Conservation (phyloP, 2,113 vertebrate genomes). For the Platanista minor region DNA sequence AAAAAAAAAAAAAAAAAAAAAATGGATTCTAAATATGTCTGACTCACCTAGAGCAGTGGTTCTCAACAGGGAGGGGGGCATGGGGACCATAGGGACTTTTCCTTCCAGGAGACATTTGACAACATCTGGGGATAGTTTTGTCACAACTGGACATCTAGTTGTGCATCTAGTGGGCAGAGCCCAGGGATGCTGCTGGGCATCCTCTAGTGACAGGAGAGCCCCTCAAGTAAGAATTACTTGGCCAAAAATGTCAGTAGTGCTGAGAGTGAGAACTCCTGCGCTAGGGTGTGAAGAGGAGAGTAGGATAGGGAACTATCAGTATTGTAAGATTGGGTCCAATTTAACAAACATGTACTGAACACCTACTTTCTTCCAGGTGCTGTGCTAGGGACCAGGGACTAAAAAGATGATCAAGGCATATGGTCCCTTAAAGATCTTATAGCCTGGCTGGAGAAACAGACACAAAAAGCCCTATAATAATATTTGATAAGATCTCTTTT, state of each 20-base stretch:
- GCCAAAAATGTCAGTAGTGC: not conserved
- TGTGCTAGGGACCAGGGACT: not conserved
- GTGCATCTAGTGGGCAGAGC: not conserved
- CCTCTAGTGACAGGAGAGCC: not conserved
- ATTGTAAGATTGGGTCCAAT: not conserved
- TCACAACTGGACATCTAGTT: not conserved
- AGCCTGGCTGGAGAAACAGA: not conserved
- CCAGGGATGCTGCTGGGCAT: not conserved
- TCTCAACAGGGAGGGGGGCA: not conserved
- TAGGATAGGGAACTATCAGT: not conserved
- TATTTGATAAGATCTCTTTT: not conserved
- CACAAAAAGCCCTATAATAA: not conserved
- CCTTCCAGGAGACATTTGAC: not conserved
- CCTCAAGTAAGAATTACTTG: not conserved
- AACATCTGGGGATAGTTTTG: not conserved
- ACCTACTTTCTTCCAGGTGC: not conserved
- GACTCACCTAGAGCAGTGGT: not conserved
- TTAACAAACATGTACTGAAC: not conserved
- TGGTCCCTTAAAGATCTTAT: not conserved
- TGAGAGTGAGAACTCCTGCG: not conserved
- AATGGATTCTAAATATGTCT: not conserved
- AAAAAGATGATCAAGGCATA: not conserved
- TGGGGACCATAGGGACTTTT: not conserved
- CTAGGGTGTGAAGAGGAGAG: not conserved
- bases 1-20: no score